A percentile compares a stretch with the other conserved stretches of the same genome.
These are phyloP conservation scores for Papilio helenus DNA, from an alignment of 1,140 invertebrate species.

Conservation along the genomic window DNA sequence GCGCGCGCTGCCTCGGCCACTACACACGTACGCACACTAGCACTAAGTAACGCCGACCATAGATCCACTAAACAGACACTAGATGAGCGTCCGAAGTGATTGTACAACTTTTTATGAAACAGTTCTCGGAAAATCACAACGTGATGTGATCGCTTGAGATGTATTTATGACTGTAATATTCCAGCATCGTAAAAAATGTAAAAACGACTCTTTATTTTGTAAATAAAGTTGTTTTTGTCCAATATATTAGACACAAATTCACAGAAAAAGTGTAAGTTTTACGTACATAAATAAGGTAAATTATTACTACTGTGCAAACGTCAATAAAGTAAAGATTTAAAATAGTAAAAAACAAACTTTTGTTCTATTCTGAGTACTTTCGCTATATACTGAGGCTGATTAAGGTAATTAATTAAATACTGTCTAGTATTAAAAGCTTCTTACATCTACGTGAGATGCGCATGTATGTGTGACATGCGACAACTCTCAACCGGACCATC, in stretches of 20 bases:
- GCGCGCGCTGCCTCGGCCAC: constrained; percentile 51
- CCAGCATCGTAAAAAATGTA: too few relatives aligned
- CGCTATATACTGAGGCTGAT: neutral
- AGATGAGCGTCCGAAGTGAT: neutral
- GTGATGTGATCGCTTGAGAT: neutral
- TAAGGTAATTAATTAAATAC: neutral
- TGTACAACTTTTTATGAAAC: neutral
- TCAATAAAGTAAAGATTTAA: too few relatives aligned
- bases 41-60: neutral
- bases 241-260: too few relatives aligned
- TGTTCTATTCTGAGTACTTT: neutral
- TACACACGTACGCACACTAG: constrained; percentile 52
- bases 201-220: too few relatives aligned
- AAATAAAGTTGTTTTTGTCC: too few relatives aligned
- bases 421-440: neutral
- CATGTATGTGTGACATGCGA: constrained; percentile 45
- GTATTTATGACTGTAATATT: neutral
- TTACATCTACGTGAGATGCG: constrained; percentile 7
- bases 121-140: neutral
- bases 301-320: too few relatives aligned
- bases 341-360: neutral
- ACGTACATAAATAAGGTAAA: too few relatives aligned
- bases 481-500: constrained; percentile 51
- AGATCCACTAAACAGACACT: neutral
- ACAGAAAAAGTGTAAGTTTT: too few relatives aligned